These are phyloP conservation scores for Manacus vitellinus DNA, from an alignment of 2,113 vertebrate species.

Conservation along the genomic window DNA sequence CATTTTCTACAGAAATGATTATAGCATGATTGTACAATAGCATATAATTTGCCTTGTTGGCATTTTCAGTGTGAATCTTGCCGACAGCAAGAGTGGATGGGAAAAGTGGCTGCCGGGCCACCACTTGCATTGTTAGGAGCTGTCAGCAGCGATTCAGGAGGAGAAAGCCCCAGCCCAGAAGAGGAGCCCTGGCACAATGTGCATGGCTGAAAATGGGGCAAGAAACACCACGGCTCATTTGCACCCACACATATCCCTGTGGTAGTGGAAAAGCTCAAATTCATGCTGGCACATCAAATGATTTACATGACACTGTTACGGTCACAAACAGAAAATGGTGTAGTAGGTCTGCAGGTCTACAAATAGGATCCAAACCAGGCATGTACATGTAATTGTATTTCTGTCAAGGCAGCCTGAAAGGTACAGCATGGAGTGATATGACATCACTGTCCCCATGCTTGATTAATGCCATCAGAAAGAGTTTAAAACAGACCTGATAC, in stretches of 20 bases:
- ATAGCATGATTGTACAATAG: background rate
- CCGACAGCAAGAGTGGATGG: background rate
- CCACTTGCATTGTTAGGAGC: background rate
- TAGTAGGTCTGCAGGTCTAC: background rate
- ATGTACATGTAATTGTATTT: accelerated
- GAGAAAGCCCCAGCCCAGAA: background rate
- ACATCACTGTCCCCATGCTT: no score
- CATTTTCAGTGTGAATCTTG: conserved; percentile 20
- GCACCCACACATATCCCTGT: accelerated
- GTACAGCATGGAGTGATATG: accelerated
- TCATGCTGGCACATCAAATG: background rate
- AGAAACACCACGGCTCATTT: accelerated
- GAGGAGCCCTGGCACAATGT: background rate
- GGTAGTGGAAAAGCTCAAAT: background rate
- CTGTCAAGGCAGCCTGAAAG: background rate
- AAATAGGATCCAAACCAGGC: background rate
- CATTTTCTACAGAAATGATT: conserved; percentile 49
- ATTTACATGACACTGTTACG: background rate
- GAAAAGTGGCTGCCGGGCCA: background rate
- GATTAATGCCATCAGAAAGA: background rate
- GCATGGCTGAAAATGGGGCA: accelerated
- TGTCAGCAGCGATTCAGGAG: background rate
- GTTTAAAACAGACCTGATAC: background rate
- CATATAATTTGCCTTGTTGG: conserved; percentile 51
- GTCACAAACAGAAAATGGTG: background rate